phyloP scores from a whole-genome alignment of 1,140 invertebrate genomes.

The Drosophila quadrilineata region DNA sequence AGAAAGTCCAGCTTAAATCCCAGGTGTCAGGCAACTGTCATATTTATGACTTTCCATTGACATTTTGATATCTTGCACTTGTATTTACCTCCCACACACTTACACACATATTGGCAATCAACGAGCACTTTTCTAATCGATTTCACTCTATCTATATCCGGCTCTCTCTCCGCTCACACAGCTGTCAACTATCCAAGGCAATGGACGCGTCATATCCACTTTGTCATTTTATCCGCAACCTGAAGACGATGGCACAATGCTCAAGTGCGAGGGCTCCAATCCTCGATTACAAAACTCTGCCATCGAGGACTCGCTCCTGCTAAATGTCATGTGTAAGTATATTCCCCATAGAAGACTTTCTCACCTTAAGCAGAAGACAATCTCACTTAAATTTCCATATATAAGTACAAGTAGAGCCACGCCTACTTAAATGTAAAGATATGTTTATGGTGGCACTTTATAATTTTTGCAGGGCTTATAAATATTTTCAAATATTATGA shows the following conservation, averaged over 20 bases:
- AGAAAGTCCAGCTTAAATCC: not conserved
- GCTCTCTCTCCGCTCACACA: constrained; percentile 73
- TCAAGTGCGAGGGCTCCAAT: constrained; percentile 93
- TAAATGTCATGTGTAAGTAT: constrained; percentile 94
- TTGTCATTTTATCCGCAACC: constrained; percentile 90
- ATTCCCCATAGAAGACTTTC: constrained; percentile 1
- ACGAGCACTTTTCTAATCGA: constrained; percentile 69
- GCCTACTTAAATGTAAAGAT: too few relatives aligned
- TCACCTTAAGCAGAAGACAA: not conserved
- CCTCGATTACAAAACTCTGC: constrained; percentile 86
- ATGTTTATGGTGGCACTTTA: constrained; percentile 26
- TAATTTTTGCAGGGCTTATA: too few relatives aligned
- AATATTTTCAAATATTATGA: constrained; percentile 44
- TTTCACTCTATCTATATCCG: constrained; percentile 51
- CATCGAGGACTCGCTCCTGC: constrained; percentile 89
- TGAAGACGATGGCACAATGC: constrained; percentile 90
- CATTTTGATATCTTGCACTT: constrained; percentile 45
- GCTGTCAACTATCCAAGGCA: constrained; percentile 85
- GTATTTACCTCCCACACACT: not conserved
- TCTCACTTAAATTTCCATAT: constrained; percentile 55
- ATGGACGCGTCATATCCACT: constrained; percentile 88
- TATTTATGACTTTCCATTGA: constrained; percentile 59
- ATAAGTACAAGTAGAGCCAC: too few relatives aligned
- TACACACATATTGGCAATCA: constrained; percentile 10
- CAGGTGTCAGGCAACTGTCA: constrained; percentile 27